phyloP scores from a whole-genome alignment of 2,797 vertebrate genomes.

The Tragelaphus eurycerus region DNA sequence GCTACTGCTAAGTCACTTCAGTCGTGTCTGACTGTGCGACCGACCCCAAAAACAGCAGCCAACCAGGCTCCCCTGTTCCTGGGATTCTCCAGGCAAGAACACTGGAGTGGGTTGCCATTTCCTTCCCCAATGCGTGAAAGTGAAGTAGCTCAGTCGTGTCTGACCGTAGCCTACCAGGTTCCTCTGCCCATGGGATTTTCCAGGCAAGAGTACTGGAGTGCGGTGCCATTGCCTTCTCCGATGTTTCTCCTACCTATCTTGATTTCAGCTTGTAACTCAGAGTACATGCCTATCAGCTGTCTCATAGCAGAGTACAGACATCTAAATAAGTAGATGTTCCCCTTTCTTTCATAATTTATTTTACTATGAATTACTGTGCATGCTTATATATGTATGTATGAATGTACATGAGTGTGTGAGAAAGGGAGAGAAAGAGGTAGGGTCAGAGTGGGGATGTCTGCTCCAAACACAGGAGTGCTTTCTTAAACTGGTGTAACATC shows the following conservation, averaged over 20 bases:
- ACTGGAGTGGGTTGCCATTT: too few species aligned
- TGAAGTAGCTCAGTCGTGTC: too few species aligned
- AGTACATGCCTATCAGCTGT: not conserved
- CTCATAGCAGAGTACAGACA: not conserved
- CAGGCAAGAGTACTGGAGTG: too few species aligned
- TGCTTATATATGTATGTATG: not conserved
- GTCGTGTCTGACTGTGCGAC: too few species aligned
- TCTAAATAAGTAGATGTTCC: not conserved
- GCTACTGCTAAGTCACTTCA: too few species aligned
- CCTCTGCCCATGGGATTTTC: too few species aligned
- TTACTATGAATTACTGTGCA: not conserved
- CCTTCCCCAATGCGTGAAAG: too few species aligned
- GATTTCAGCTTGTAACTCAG: not conserved
- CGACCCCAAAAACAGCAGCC: too few species aligned
- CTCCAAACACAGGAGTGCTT: not conserved
- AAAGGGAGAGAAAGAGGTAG: not conserved
- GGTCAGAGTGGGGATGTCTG: accelerated
- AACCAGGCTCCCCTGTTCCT: too few species aligned
- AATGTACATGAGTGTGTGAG: not conserved
- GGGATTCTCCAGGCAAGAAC: too few species aligned
- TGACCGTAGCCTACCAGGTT: too few species aligned
- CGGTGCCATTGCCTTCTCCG: too few species aligned
- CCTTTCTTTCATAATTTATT: not conserved
- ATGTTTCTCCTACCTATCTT: not conserved
- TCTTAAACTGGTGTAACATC: not conserved